These are phyloP conservation scores for Forficula auricularia DNA, from an alignment of 1,140 invertebrate species.

Conservation along the genomic window DNA sequence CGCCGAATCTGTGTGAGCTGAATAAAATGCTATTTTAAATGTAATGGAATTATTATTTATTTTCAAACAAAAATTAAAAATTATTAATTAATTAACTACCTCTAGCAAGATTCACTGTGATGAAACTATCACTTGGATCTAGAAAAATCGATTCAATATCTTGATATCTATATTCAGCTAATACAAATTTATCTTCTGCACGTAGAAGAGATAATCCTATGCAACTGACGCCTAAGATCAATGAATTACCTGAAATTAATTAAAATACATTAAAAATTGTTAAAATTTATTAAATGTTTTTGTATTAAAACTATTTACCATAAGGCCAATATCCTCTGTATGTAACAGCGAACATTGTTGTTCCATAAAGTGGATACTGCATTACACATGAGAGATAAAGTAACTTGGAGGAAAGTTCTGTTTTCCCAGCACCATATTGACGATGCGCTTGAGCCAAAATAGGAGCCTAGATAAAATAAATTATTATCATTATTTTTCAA, in stretches of 20 bases:
- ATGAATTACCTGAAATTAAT: conserved; percentile 27
- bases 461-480: conserved; percentile 37
- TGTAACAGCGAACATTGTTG: conserved; percentile 78
- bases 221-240: conserved; percentile 73
- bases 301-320: conserved; percentile 31
- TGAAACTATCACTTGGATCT: conserved; percentile 79
- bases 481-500: background rate
- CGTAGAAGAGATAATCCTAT: conserved; percentile 79
- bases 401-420: conserved; percentile 80
- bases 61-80: too few relatives aligned
- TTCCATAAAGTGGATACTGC: conserved; percentile 91
- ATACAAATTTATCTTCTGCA: conserved; percentile 72
- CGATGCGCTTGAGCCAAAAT: conserved; percentile 72
- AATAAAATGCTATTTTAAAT: too few relatives aligned
- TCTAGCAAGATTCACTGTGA: conserved; percentile 48
- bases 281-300: background rate
- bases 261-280: background rate
- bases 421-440: conserved; percentile 77
- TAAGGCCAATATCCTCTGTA: conserved; percentile 87
- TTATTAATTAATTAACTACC: too few relatives aligned
- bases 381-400: conserved; percentile 89
- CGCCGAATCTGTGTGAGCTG: too few relatives aligned
- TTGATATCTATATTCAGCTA: conserved; percentile 72
- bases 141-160: conserved; percentile 81
- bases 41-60: too few relatives aligned